Conservation (phyloP, 2,797 vertebrate genomes). For the Coccyzus lansbergi region DNA sequence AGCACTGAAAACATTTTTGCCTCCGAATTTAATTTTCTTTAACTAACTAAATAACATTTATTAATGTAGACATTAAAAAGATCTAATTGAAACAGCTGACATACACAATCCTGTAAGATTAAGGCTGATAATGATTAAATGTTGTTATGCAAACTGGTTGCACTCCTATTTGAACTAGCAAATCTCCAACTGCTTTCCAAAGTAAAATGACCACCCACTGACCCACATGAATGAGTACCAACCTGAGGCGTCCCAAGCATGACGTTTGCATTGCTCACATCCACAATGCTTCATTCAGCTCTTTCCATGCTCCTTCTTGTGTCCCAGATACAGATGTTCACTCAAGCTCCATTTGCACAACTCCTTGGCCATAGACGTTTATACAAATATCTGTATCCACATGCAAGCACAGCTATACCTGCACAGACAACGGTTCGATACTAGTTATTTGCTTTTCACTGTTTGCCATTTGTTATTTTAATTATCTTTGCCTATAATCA, state of each 20-base stretch:
- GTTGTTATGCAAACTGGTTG: neutral
- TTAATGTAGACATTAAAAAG: neutral
- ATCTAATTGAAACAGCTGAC: constrained; percentile 18
- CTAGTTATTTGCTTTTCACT: neutral
- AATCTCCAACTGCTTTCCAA: neutral
- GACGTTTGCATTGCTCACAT: fast-evolving
- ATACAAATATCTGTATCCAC: neutral
- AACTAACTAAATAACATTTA: neutral
- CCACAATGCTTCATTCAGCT: neutral
- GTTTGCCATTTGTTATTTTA: constrained; percentile 14
- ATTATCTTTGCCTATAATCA: neutral
- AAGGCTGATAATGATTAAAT: neutral
- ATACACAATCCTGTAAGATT: neutral
- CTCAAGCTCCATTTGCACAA: neutral
- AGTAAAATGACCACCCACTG: fast-evolving
- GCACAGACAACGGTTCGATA: neutral
- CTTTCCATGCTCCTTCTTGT: neutral
- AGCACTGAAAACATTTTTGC: neutral
- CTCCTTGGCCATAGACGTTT: neutral
- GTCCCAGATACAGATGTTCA: neutral
- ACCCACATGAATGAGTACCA: neutral
- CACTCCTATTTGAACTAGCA: neutral
- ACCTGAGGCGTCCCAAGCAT: neutral
- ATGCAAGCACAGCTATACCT: neutral
- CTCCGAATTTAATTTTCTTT: neutral